phyloP scores from a whole-genome alignment of 2,888 invertebrate genomes.

The Pyrrhopygopsis socrates region DNA sequence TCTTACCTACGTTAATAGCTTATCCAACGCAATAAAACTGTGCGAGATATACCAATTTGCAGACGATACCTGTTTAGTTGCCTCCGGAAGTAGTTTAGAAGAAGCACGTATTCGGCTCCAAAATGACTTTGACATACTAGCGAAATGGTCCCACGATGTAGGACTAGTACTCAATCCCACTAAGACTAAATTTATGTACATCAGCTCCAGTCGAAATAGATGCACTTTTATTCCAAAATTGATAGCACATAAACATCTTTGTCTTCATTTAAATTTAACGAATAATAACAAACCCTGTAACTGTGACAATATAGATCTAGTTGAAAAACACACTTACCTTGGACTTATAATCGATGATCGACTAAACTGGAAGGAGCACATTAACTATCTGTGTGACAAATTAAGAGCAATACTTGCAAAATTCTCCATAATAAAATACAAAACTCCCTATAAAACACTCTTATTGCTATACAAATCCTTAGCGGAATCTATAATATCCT shows the following conservation, averaged over 20 bases:
- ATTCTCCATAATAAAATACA: slow-evolving; percentile 38
- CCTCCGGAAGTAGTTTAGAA: slow-evolving; percentile 36
- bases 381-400: slow-evolving; percentile 36
- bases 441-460: slow-evolving; percentile 41
- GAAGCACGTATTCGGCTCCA: slow-evolving; percentile 17
- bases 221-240: slow-evolving; percentile 4
- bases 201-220: slow-evolving; percentile 34
- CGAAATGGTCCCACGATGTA: slow-evolving; percentile 61
- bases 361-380: slow-evolving; percentile 41
- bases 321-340: slow-evolving; percentile 13
- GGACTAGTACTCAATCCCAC: slow-evolving; percentile 47
- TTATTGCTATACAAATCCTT: slow-evolving; percentile 30
- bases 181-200: slow-evolving; percentile 62
- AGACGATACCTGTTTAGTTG: slow-evolving; percentile 24
- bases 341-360: slow-evolving; percentile 40
- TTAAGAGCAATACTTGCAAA: slow-evolving; percentile 44
- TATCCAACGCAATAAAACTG: slow-evolving; percentile 13
- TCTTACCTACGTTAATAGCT: slow-evolving; percentile 65
- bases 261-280: not conserved
- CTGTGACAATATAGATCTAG: slow-evolving; percentile 33
- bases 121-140: slow-evolving; percentile 32
- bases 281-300: slow-evolving; percentile 15
- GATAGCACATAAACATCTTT: slow-evolving; percentile 35
- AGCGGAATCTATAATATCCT: slow-evolving; percentile 25
- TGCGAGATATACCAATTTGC: slow-evolving; percentile 72